Evolutionary conservation across 2,113 vertebrate genomes (phyloP).

Genomic region (Hylia prasina): DNA sequence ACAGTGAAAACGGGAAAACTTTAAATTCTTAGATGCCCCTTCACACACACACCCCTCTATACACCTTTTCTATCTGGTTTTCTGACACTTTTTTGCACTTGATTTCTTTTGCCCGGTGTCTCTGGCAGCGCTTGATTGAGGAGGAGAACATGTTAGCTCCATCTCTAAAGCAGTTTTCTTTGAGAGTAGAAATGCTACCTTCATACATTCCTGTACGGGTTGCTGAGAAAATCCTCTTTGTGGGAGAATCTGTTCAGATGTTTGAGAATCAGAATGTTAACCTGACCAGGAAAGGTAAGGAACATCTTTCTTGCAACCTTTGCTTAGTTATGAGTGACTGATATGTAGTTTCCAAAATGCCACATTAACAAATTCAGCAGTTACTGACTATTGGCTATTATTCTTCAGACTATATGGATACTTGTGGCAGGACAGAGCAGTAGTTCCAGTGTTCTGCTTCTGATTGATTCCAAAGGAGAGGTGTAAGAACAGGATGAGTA

Average conservation of each 20-base stretch:
- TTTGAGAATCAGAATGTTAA: slow-evolving; percentile 97
- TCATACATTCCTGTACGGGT: slow-evolving; percentile 94
- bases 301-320: background rate
- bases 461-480: background rate
- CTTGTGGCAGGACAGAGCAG: background rate
- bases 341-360: background rate
- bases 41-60: background rate
- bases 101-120: background rate
- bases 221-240: slow-evolving; percentile 98
- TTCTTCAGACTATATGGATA: background rate
- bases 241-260: slow-evolving; percentile 98
- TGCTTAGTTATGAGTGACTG: background rate
- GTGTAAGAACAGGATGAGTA: background rate
- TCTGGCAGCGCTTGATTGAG: slow-evolving; percentile 87
- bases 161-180: slow-evolving; percentile 94
- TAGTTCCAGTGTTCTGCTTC: background rate
- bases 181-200: slow-evolving; percentile 92
- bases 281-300: slow-evolving; percentile 87
- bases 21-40: background rate
- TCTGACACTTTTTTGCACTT: background rate
- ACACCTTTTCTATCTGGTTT: background rate
- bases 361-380: background rate
- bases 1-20: background rate
- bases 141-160: slow-evolving; percentile 98
- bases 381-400: background rate